phyloP scores from a whole-genome alignment of 2,113 vertebrate genomes.

The Hucho hucho region DNA sequence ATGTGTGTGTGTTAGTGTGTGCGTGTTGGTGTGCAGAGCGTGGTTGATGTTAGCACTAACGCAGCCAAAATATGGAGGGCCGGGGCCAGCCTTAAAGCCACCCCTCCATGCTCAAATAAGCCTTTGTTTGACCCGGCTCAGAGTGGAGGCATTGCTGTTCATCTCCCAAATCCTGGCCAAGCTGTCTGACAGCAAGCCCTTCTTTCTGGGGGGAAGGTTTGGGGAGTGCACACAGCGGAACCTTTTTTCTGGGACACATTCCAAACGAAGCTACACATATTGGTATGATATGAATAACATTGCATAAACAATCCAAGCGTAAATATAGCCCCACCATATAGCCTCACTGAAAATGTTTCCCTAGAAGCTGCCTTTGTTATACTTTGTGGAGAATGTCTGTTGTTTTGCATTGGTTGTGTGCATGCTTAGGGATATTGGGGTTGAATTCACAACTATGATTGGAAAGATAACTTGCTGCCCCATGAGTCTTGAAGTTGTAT shows the following conservation, averaged over 20 bases:
- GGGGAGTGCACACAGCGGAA: background rate
- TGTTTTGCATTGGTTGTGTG: background rate
- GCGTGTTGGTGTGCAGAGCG: background rate
- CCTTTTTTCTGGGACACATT: background rate
- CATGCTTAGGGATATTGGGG: background rate
- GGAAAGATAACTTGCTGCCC: constrained; percentile 25
- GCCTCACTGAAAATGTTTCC: too few species aligned
- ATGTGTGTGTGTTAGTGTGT: background rate
- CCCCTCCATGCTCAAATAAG: constrained; percentile 39
- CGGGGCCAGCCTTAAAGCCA: background rate
- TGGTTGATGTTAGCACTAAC: background rate
- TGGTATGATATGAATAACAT: background rate
- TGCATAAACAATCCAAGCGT: background rate
- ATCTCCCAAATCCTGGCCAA: constrained; percentile 25
- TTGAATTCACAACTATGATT: constrained; percentile 26
- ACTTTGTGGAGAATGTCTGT: background rate
- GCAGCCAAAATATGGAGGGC: background rate
- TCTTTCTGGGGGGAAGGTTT: background rate
- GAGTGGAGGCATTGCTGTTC: background rate
- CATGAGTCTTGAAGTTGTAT: constrained; percentile 39
- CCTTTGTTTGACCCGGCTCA: constrained; percentile 49
- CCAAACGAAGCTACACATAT: background rate
- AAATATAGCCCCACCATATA: too few species aligned
- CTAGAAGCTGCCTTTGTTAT: background rate
- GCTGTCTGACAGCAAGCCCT: background rate